phyloP scores from a whole-genome alignment of 1,140 invertebrate genomes.

The Tribolium madens region DNA sequence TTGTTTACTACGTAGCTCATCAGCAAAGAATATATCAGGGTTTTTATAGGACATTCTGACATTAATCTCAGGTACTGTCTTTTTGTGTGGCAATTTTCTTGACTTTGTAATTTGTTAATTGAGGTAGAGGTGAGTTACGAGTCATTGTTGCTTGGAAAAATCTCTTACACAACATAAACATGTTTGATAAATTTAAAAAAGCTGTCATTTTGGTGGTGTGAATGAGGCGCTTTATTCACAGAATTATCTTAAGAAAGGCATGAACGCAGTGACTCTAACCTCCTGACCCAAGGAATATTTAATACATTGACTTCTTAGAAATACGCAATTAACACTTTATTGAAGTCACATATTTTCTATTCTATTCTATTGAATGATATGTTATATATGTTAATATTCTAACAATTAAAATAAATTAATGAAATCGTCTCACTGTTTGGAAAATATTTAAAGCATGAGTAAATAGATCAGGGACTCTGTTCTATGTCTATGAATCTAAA shows the following conservation, averaged over 20 bases:
- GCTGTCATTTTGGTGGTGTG: background rate
- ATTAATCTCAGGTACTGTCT: background rate
- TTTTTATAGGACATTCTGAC: background rate
- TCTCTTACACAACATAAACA: background rate
- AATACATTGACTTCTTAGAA: constrained; percentile 42
- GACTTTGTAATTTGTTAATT: background rate
- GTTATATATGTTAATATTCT: background rate
- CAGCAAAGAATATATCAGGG: background rate
- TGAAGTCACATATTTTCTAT: constrained; percentile 34
- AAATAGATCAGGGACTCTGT: constrained; percentile 29
- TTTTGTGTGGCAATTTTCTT: background rate
- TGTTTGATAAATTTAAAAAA: background rate
- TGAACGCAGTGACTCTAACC: constrained; percentile 27
- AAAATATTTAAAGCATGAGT: constrained; percentile 8
- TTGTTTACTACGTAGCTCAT: background rate
- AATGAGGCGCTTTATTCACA: background rate
- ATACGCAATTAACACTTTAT: constrained; percentile 36
- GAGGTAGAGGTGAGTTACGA: background rate
- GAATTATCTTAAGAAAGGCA: constrained; percentile 18
- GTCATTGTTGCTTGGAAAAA: background rate
- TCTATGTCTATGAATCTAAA: background rate
- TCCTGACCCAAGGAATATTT: constrained; percentile 37
- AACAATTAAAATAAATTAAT: constrained; percentile 6
- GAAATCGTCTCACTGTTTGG: background rate
- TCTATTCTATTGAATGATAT: constrained; percentile 33